Evolutionary conservation across 1,140 invertebrate species (phyloP), one percentile per base, ranked within the genome.

Genomic region (Lasaia peninsularis): DNA sequence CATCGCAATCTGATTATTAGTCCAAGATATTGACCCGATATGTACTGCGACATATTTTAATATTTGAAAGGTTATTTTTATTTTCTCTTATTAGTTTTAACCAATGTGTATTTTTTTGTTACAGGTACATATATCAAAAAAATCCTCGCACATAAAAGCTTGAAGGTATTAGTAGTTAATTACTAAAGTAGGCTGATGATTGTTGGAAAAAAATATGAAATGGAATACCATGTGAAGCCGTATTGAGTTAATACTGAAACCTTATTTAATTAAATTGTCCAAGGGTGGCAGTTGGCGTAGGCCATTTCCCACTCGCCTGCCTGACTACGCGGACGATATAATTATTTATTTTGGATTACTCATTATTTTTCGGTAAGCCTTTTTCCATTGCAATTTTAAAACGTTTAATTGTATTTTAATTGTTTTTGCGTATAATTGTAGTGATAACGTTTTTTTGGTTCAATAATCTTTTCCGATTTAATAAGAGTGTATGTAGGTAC

Each of bases 241-340:
- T 69, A 86, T 54, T 32, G 58, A 73, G 78, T 75, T 86, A 88
- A 88, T 88, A n/a, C 86, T 77, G 86, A 88, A 88, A 81, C 83
- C 86, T 60, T 88, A 84, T 78, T 85, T 88, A 88, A 88, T 88
- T 88, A 86, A 88, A 88, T 86, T 88, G 78, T 80, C 75, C 59
- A 71, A 76, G 69, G 71, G 73, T 76, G 73, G 70, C 67, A 72
- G 72, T 55, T 63, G 78, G 67, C 65, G 56, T 65, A 54, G 70
- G 62, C 62, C 78, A 86, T 77, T 83, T 75, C 57, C 69, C 69
- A 65, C 65, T 63, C 71, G 60, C 66, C 64, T 52, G 67, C 60
- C 69, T 52, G 66, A 56, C 65, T 52, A 76, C 60, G 58, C 69
- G 68, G 74, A 79, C 81, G 68, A 54, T 3, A 21, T 20, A 37